Evolutionary conservation across 2,888 invertebrate species (phyloP).

Genomic region (Mythimna lalbum): DNA sequence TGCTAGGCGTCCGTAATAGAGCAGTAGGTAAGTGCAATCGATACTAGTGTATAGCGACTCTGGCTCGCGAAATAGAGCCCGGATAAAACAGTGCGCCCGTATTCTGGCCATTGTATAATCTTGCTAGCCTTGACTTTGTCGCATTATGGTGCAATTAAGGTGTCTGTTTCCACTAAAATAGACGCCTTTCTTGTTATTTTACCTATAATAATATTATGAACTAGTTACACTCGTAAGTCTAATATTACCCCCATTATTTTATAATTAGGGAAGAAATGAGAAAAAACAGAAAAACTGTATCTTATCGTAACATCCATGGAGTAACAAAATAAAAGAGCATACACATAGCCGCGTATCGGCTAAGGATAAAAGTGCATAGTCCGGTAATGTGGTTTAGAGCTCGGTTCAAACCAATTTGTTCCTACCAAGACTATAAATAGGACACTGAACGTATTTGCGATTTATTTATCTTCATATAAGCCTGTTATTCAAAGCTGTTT

Average conservation of each 20-base stretch:
- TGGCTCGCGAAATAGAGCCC: conserved; percentile 43
- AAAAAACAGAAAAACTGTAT: background rate
- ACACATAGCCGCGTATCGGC: conserved; percentile 4
- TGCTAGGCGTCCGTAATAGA: conserved; percentile 93
- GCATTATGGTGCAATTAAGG: conserved; percentile 1
- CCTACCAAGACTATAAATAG: conserved; percentile 21
- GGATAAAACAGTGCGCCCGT: conserved; percentile 34
- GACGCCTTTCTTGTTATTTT: too few species aligned
- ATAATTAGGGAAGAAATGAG: background rate
- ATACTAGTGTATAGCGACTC: conserved; percentile 61
- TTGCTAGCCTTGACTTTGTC: conserved; percentile 10
- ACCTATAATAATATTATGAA: too few species aligned
- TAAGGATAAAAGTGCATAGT: conserved; percentile 41
- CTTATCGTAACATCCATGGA: background rate
- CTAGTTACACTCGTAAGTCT: too few species aligned
- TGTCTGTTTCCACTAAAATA: background rate
- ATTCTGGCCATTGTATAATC: conserved; percentile 33
- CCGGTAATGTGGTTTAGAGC: conserved; percentile 39
- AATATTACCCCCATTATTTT: background rate
- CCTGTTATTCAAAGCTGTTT: conserved; percentile 17
- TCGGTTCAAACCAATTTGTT: conserved; percentile 32
- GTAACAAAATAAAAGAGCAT: conserved; percentile 16
- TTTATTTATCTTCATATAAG: conserved; percentile 11
- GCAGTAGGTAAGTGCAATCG: conserved; percentile 86
- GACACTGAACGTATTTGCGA: background rate